A percentile compares a stretch with the other conserved stretches of the same genome.
These are phyloP conservation scores for Stichopus chloronotus DNA, from an alignment of 35 echinoderm and acorn worm genomes.

Conservation along the genomic window DNA sequence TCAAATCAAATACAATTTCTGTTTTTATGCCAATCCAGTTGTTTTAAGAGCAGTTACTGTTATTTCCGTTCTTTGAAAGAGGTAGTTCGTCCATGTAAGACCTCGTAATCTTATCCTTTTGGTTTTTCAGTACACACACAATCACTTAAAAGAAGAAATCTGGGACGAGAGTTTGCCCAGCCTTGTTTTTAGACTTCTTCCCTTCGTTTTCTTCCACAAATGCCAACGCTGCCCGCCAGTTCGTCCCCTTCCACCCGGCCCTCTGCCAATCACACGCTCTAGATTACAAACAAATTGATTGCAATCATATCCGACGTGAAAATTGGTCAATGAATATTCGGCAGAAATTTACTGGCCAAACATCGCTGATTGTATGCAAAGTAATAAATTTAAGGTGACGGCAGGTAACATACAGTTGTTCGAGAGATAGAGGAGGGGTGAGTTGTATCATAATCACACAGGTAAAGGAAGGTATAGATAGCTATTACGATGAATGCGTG, in stretches of 20 bases:
- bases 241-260: slow-evolving; percentile 10
- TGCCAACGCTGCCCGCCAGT: too few species aligned
- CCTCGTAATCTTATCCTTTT: too few species aligned
- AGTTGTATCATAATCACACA: too few species aligned
- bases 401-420: background rate
- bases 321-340: slow-evolving; percentile 29
- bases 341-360: slow-evolving; percentile 36
- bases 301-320: background rate
- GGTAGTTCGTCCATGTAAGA: too few species aligned
- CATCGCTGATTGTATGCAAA: background rate
- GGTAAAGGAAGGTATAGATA: too few species aligned
- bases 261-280: slow-evolving; percentile 21
- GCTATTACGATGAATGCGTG: too few species aligned
- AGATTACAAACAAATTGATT: slow-evolving; percentile 48
- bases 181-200: background rate
- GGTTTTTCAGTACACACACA: too few species aligned
- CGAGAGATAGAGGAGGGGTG: too few species aligned
- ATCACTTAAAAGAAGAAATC: background rate
- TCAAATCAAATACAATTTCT: too few species aligned
- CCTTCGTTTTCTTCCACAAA: background rate
- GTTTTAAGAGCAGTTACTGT: too few species aligned
- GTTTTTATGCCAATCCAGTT: too few species aligned
- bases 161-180: background rate
- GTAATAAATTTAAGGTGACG: background rate
- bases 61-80: too few species aligned